phyloP scores from a whole-genome alignment of 1,140 invertebrate species.

The Trachymyrmex septentrionalis region DNA sequence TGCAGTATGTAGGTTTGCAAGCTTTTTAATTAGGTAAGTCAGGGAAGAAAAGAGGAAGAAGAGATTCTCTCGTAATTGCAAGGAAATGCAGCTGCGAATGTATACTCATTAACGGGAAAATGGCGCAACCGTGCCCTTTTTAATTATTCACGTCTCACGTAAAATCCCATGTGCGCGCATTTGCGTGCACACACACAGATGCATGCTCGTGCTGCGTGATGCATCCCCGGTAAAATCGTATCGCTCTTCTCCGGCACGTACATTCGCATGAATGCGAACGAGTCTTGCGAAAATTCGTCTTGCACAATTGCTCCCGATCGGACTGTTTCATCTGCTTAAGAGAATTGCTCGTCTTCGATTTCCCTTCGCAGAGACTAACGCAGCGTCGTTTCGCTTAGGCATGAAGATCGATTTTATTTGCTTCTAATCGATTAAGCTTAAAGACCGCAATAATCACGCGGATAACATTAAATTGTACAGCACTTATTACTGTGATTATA shows the following conservation, averaged over 20 bases:
- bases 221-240: slow-evolving; percentile 44
- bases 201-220: background rate
- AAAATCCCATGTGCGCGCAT: slow-evolving; percentile 59
- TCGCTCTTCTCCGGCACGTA: slow-evolving; percentile 18
- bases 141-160: slow-evolving; percentile 56
- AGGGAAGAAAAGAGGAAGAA: slow-evolving; percentile 30
- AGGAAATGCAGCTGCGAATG: slow-evolving; percentile 45
- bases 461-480: slow-evolving; percentile 7
- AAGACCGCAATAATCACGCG: slow-evolving; percentile 20
- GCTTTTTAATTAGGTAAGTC: background rate
- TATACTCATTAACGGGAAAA: slow-evolving; percentile 71
- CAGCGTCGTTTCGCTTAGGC: background rate
- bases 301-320: slow-evolving; percentile 65
- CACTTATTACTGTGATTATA: background rate
- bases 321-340: slow-evolving; percentile 45
- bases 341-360: slow-evolving; percentile 55
- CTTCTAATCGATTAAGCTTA: slow-evolving; percentile 3
- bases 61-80: slow-evolving; percentile 59
- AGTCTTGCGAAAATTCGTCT: slow-evolving; percentile 65
- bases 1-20: background rate
- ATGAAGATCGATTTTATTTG: slow-evolving; percentile 1
- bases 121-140: slow-evolving; percentile 65
- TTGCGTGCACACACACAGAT: background rate
- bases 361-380: slow-evolving; percentile 46
- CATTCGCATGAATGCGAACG: slow-evolving; percentile 55